Conservation (phyloP, 2,888 invertebrate genomes). For the Ormyrus labotus region DNA sequence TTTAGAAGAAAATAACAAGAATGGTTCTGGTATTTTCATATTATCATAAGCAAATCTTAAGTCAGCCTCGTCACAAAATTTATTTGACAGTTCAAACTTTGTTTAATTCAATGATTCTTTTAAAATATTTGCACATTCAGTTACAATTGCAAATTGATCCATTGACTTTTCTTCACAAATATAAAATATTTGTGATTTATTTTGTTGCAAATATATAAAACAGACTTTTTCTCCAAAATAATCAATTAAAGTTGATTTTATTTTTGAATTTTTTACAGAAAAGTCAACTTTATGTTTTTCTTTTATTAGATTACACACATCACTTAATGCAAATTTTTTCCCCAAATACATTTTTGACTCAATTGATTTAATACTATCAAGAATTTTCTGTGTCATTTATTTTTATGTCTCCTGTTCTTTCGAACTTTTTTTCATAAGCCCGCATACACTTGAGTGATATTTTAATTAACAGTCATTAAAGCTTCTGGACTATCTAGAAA, state of each 20-base stretch:
- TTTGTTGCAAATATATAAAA: constrained; percentile 17
- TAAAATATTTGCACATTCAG: neutral
- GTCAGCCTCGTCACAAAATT: constrained; percentile 14
- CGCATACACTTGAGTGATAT: neutral
- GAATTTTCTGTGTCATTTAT: neutral
- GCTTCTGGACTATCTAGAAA: no score
- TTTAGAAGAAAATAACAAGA: no score
- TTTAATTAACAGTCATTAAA: neutral
- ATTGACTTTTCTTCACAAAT: no score
- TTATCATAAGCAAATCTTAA: neutral
- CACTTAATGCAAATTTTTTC: neutral
- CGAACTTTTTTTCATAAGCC: neutral
- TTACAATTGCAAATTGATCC: no score
- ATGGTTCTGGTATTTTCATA: no score
- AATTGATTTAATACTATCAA: neutral
- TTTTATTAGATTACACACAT: neutral
- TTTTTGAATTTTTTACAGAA: neutral
- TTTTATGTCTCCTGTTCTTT: neutral
- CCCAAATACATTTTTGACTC: constrained; percentile 1
- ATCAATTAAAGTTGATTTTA: constrained; percentile 2
- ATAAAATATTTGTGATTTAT: no score
- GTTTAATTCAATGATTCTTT: neutral
- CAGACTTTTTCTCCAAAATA: constrained; percentile 3
- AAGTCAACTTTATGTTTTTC: neutral
- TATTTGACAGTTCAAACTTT: neutral